These are phyloP conservation scores for Pygoscelis adeliae DNA, from an alignment of 2,113 vertebrate species.

Conservation along the genomic window DNA sequence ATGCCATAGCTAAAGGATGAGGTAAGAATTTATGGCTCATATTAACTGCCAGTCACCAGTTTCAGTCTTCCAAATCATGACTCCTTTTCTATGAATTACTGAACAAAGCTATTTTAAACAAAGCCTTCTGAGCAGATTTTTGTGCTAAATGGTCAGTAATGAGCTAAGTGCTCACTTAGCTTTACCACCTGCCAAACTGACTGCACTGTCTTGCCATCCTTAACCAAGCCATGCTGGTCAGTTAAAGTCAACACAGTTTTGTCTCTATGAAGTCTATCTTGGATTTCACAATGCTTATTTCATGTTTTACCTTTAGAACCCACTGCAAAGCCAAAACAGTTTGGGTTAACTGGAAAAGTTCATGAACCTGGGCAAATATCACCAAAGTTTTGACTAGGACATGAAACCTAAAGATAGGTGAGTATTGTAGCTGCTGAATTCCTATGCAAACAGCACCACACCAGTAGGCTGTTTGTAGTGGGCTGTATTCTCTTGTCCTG, in stretches of 20 bases:
- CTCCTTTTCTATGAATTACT: background rate
- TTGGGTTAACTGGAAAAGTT: background rate
- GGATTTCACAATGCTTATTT: background rate
- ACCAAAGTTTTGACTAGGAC: background rate
- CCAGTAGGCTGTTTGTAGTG: too few species aligned
- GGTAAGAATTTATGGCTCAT: constrained; percentile 62
- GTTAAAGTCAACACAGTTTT: background rate
- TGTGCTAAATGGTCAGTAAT: background rate
- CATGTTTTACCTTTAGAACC: background rate
- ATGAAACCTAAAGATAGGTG: background rate
- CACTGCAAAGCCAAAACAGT: background rate
- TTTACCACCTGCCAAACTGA: background rate
- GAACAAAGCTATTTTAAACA: background rate
- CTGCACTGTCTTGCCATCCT: background rate
- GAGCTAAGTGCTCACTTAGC: background rate
- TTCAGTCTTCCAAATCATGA: constrained; percentile 16
- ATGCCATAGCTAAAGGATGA: constrained; percentile 43
- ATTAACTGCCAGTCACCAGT: constrained; percentile 39
- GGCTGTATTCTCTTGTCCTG: background rate
- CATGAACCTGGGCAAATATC: background rate
- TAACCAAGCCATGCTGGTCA: background rate
- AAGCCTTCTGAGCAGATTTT: background rate
- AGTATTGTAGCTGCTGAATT: background rate
- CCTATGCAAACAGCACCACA: background rate
- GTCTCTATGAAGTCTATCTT: background rate